Conservation (phyloP, 2,888 invertebrate genomes). For the Lepeophtheirus nordmannii region DNA sequence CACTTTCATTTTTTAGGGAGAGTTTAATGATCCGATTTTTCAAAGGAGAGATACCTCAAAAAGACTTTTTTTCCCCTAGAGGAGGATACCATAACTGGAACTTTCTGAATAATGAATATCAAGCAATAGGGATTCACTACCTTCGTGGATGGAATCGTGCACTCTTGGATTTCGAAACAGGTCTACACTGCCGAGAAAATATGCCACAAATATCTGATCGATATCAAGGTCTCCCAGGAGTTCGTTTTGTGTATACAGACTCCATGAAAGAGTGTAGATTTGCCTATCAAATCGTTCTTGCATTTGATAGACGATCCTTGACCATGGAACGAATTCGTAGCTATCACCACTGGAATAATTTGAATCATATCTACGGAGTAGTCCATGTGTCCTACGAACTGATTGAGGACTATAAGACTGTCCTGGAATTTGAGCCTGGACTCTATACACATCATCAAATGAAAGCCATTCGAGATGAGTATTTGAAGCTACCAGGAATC, state of each 20-base stretch:
- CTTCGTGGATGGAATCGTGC: constrained; percentile 23
- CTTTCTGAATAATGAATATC: constrained; percentile 19
- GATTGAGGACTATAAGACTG: constrained; percentile 8
- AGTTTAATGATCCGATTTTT: constrained; percentile 23
- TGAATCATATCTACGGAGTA: constrained; percentile 16
- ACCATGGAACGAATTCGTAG: neutral
- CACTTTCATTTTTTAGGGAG: neutral
- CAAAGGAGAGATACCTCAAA: constrained; percentile 2
- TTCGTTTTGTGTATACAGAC: constrained; percentile 16
- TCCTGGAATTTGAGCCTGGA: constrained; percentile 20
- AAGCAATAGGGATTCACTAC: constrained; percentile 18
- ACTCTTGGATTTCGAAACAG: constrained; percentile 19
- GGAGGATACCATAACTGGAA: constrained; percentile 12
- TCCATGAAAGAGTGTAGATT: constrained; percentile 14
- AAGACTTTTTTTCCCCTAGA: constrained; percentile 7
- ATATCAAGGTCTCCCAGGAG: constrained; percentile 16
- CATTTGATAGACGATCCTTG: constrained; percentile 6
- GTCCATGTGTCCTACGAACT: neutral
- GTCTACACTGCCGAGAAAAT: constrained; percentile 16
- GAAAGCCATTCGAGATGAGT: constrained; percentile 21
- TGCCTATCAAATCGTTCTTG: constrained; percentile 18
- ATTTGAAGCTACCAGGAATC: constrained; percentile 16
- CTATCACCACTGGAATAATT: constrained; percentile 10
- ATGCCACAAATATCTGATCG: neutral
- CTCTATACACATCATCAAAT: constrained; percentile 17